Evolutionary conservation across 2,888 invertebrate genomes (phyloP).

Genomic region (Ptychoptera contaminata): DNA sequence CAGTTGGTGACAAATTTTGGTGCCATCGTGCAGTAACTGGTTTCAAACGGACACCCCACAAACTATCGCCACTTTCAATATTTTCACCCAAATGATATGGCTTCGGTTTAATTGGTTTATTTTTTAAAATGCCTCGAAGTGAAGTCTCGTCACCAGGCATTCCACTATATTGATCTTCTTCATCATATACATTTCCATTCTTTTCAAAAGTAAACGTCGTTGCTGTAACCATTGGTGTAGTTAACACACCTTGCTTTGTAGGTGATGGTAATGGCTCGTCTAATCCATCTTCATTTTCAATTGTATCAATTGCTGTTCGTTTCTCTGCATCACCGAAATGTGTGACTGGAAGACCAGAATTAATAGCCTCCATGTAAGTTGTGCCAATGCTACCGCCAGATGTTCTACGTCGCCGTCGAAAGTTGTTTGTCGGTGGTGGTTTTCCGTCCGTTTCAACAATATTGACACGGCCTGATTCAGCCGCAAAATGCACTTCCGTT

Average conservation of each 20-base stretch:
- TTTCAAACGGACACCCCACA: constrained; percentile 37
- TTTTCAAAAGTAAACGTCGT: background rate
- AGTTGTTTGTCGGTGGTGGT: constrained; percentile 70
- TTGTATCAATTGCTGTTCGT: constrained; percentile 10
- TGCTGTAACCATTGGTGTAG: constrained; percentile 3
- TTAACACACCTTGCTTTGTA: background rate
- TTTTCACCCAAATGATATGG: constrained; percentile 59
- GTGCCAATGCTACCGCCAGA: constrained; percentile 29
- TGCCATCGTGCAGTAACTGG: constrained; percentile 19
- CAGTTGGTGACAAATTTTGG: constrained; percentile 12
- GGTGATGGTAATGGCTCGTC: background rate
- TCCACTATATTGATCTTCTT: constrained; percentile 13
- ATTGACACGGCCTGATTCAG: constrained; percentile 71
- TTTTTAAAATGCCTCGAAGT: constrained; percentile 56
- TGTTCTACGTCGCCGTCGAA: constrained; percentile 48
- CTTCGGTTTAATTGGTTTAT: constrained; percentile 56
- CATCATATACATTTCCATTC: constrained; percentile 4
- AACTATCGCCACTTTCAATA: constrained; percentile 30
- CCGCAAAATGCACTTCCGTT: constrained; percentile 76
- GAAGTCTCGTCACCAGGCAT: constrained; percentile 32
- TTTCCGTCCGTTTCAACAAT: constrained; percentile 79
- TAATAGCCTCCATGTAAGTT: constrained; percentile 18
- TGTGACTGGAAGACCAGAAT: constrained; percentile 38
- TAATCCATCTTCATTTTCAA: constrained; percentile 1
- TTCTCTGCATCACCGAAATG: constrained; percentile 44